Evolutionary conservation across 2,113 vertebrate genomes (phyloP), one percentile per base, ranked within the genome.

Genomic region (Paedocypris sp.): DNA sequence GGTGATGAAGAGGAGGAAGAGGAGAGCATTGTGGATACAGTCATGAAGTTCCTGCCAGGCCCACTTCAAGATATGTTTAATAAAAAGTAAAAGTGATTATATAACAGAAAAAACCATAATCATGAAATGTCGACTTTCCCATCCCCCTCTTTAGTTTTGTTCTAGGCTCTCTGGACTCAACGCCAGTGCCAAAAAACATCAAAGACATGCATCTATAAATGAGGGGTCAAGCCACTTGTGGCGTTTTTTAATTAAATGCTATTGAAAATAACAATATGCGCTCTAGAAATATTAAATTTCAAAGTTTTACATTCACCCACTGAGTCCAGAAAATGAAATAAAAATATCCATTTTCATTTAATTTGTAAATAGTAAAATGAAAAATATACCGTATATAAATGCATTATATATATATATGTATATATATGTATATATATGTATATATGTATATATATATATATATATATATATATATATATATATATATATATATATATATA

Each of bases 31-130:
- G 85, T 98, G 79, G 94, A 98, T 68, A 92, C 94, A 46, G 94
- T 98, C 77, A 95, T 98, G 85, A 97, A 95, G 77, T 98, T 95
- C 80, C 87, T 98, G 70, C 94, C 94, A 0, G 88, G 92, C 10
- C 91, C 94, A 1, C 89, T 98, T 72, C 91, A 95, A 81, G 94
- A 98, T 81, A 97, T 98, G 85, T 92, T 98, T 79, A 96, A 90
- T 81, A 98, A 94, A 83, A 98, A 97, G 85, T 97, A 92, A 80
- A 32, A 51, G 54, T 58, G 60, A 65, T 66, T 58, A 60, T 66
- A 62, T 63, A 75, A 58, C 35, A 7, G 61, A 45, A 56, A 38
- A 25, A 41, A 74, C 75, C 46, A 56, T 41, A 65, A 35, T 58
- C 64, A 66, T 68, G 52, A 68, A 52, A 61, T 52, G 19, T 68